Percentiles rank a stretch among this genome's conserved stretches.
phyloP scores from a whole-genome alignment of 2,113 vertebrate genomes.

The Okapia johnstoni region DNA sequence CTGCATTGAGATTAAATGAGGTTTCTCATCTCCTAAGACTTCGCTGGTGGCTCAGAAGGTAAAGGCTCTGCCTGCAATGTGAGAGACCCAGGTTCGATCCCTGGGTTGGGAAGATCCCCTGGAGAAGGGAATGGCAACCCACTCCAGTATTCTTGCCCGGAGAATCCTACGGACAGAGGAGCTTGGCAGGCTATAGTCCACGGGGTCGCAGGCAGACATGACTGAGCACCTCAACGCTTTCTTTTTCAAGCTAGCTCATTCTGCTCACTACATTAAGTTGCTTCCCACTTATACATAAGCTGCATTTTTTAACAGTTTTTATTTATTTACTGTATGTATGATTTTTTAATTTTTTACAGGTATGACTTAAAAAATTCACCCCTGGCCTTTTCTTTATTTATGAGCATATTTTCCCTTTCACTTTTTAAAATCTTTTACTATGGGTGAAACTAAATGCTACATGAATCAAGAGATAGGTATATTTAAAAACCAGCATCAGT shows the following conservation, averaged over 20 bases:
- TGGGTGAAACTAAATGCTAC: not conserved
- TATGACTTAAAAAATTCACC: not conserved
- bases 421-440: not conserved
- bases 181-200: not conserved
- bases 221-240: not conserved
- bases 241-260: not conserved
- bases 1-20: not conserved
- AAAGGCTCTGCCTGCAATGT: not conserved
- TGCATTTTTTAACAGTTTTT: not conserved
- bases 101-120: not conserved
- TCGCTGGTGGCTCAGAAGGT: not conserved
- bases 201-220: not conserved
- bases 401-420: not conserved
- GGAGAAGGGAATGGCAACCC: not conserved
- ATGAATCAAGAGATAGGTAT: not conserved
- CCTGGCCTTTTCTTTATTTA: not conserved
- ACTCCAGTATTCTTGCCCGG: not conserved
- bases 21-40: not conserved
- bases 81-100: not conserved
- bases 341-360: not conserved
- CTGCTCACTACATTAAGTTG: not conserved
- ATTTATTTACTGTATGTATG: not conserved
- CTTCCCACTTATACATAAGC: not conserved
- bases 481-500: not conserved
- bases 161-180: not conserved